Conservation (phyloP, 2,888 invertebrate species). For the Troides helena region DNA sequence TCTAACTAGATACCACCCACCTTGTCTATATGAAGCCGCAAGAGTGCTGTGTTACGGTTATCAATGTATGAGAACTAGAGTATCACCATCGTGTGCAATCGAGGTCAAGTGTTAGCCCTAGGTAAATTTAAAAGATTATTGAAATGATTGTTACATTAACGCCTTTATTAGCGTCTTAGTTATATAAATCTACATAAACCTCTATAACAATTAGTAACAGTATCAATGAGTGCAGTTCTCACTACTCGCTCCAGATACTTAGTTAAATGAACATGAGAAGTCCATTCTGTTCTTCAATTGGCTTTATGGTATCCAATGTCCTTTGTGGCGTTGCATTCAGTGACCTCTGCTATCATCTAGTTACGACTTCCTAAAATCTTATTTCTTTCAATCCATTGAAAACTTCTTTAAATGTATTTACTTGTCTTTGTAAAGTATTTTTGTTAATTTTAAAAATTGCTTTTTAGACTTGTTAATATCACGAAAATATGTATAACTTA, state of each 20-base stretch:
- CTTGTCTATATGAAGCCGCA: no score
- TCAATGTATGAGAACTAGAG: no score
- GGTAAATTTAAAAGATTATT: no score
- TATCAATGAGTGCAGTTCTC: conserved; percentile 20
- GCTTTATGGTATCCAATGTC: conserved; percentile 43
- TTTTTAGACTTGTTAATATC: no score
- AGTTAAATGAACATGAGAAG: conserved; percentile 34
- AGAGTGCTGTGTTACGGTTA: no score
- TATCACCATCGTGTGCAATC: no score
- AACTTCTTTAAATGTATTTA: no score
- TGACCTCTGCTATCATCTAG: not conserved
- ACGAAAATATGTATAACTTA: no score
- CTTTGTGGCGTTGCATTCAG: conserved; percentile 36
- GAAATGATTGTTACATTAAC: no score
- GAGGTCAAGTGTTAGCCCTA: no score
- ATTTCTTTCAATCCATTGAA: not conserved
- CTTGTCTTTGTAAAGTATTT: not conserved
- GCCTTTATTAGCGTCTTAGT: no score
- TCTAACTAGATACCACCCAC: no score
- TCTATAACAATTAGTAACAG: not conserved
- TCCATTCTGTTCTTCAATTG: conserved; percentile 35
- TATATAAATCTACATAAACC: not conserved
- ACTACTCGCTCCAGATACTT: conserved; percentile 41
- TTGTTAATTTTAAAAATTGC: not conserved
- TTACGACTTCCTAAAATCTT: not conserved